Base-by-base conservation (phyloP, 1,140 invertebrate genomes). In the Aphaenogaster rudis region DNA sequence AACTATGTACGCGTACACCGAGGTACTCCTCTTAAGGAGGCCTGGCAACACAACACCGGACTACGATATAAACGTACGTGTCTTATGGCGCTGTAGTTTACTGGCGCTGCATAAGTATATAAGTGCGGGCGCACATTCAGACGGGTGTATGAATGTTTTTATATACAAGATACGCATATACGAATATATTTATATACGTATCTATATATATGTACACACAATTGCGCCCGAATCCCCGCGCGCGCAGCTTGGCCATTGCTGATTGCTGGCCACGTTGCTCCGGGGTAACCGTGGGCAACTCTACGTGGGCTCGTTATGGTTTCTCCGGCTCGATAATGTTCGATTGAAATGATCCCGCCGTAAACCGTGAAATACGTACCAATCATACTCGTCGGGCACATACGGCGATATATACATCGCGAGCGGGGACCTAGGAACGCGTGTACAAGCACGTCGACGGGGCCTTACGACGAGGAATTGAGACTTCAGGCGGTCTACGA, bases 301-400 rank as follows among this genome's bases (percentile, higher is more conserved):
- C 88, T 92, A 90, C 91, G 90, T 92, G 86, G 90, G 90, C 92
- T 93, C 92, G 92, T 93, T 93, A 92, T 90, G 92, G 86, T 92
- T 90, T 92, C 89, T 86, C 86, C 78, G 78, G 86, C 88, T 84
- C 91, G 91, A 93, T 93, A 92, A 92, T 89, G 92, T 88, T 77
- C 89, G 91, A 92, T 93, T 78, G 92, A 88, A 92, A 92, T 90
- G 92, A 92, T 90, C 88, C 91, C 76, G 87, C 88, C 63, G 85
- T 87, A 90, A 90, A 91, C 88, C 87, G 87, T 92, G 92, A 93
- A 92, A 93, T 93, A 92, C 89, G 92, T 90, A 91, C 80, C 92
- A 91, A 93, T 93, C 91, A 91, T 79, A 72, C 57, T 36, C 64
- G 21, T 39, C 54, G 66, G 72, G 69, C 90, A 79, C 57, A 80